phyloP scores from a whole-genome alignment of 2,797 vertebrate species.

The Pristis pectinata region DNA sequence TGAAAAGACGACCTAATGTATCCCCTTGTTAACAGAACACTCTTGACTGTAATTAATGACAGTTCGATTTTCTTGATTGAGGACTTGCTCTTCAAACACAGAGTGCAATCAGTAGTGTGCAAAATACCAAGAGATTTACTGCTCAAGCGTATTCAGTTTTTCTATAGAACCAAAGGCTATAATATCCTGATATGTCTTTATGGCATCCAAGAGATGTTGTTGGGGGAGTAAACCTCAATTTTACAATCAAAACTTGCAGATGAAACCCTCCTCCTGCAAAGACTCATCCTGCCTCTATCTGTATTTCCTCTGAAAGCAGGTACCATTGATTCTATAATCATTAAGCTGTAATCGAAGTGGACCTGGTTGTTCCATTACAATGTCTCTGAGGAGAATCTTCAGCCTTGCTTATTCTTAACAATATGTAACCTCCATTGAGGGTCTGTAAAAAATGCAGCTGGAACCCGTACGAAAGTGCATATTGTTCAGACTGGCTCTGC shows the following conservation, averaged over 20 bases:
- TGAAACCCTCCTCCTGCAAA: background rate
- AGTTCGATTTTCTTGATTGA: slow-evolving; percentile 14
- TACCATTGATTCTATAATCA: background rate
- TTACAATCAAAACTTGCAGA: background rate
- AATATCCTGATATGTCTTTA: background rate
- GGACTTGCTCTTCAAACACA: background rate
- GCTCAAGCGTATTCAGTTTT: background rate
- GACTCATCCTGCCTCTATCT: background rate
- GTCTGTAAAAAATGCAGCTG: background rate
- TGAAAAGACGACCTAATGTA: background rate
- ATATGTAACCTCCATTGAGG: background rate
- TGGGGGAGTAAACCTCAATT: background rate
- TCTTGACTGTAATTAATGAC: slow-evolving; percentile 13
- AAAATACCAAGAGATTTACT: background rate
- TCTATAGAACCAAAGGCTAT: background rate
- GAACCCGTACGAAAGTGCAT: background rate
- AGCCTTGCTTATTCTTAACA: background rate
- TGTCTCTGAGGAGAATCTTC: slow-evolving; percentile 9
- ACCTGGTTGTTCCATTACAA: background rate
- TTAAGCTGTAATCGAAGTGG: background rate
- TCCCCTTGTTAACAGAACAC: background rate
- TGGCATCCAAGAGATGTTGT: background rate
- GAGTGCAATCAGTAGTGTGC: background rate
- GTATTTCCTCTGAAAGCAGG: background rate
- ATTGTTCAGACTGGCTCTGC: slow-evolving; percentile 11